Conservation (phyloP, 2,113 vertebrate genomes). For the Acrocephalus arundinaceus region DNA sequence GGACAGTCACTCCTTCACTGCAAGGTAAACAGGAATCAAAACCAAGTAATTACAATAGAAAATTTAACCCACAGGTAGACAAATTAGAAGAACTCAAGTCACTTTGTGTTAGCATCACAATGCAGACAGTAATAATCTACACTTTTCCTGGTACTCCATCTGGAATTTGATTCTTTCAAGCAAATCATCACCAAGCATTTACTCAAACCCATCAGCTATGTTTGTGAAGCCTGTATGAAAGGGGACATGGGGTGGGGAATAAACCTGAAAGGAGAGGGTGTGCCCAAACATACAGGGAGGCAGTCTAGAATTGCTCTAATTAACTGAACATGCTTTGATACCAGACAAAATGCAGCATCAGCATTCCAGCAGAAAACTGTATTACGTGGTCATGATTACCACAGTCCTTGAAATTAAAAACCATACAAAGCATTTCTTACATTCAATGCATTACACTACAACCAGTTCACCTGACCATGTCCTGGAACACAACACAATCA, state of each 20-base stretch:
- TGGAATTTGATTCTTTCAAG: background rate
- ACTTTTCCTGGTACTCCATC: background rate
- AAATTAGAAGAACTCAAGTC: background rate
- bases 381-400: background rate
- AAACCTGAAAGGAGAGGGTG: background rate
- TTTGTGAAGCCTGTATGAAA: background rate
- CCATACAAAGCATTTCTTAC: background rate
- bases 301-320: background rate
- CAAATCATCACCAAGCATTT: background rate
- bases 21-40: background rate
- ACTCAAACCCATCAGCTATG: background rate
- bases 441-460: background rate
- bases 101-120: background rate
- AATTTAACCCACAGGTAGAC: background rate
- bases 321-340: background rate
- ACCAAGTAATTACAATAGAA: background rate
- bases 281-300: background rate
- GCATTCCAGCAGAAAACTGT: background rate
- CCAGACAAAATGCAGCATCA: background rate
- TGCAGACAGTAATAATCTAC: background rate
- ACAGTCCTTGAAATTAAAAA: background rate
- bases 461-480: rapidly evolving
- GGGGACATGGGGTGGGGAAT: background rate
- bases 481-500: background rate
- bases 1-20: background rate